Evolutionary conservation across 2,797 vertebrate species (phyloP), one percentile per base, ranked within the genome.

Genomic region (Micromesistius poutassou): DNA sequence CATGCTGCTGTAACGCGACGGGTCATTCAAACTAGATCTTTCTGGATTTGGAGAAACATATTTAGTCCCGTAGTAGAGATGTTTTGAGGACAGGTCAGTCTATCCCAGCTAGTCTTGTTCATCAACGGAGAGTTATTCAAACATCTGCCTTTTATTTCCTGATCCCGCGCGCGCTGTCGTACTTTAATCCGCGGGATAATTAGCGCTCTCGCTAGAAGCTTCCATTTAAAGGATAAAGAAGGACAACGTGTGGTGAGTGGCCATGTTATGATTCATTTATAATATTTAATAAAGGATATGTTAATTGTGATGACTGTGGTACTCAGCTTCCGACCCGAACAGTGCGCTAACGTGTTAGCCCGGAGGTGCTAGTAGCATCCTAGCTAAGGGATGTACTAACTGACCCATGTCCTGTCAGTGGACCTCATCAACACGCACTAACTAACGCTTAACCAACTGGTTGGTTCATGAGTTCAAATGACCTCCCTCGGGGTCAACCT

Each of bases 181-280:
- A 42, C 28, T 88, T 73, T 35, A 74, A 42, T 81, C 76, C 82
- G 82, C 90, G 89, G 87, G 83, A 75, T 88, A 83, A 85, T 91
- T 91, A 90, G 87, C 89, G 91, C 85, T 85, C 31, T 7, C 74
- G 82, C 79, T 85, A 85, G 74, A 79, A 12, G 16, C 14, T 85
- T 87, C 78, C 5, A 28, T 83, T 72, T 75, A 22, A 73, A 0
- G 5, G 76, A 81, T 66, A 16, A 66, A 83, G 68, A 74, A 78
- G 73, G 55, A 66, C 71, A 78, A 78, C 86, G 82, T 82, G 87
- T 91, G 92, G 93, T 94, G 68, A 93, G 92, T 91, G 70, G 72
- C 1, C 1, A 30, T 68, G 3, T 2, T 0, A 1, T 14, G 8
- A 68, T 68, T 16, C 8, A 68, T 6, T 0, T 68, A 6, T 68